phyloP scores from a whole-genome alignment of 2,113 vertebrate species.

The Dasyurus viverrinus region DNA sequence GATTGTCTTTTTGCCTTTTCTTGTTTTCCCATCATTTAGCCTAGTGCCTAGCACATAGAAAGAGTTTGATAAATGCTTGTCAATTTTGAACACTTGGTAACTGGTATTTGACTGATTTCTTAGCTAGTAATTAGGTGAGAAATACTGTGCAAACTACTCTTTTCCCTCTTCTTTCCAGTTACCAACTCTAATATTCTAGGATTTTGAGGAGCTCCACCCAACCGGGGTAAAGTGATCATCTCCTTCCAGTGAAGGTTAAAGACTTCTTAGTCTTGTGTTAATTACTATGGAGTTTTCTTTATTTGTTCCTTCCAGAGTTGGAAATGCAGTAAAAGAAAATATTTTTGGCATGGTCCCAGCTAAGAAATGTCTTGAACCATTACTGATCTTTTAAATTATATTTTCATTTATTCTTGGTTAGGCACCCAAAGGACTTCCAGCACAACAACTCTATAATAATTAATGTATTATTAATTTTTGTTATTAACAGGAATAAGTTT shows the following conservation, averaged over 20 bases:
- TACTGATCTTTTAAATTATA: constrained; percentile 28
- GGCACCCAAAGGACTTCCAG: not conserved
- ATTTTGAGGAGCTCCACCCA: not conserved
- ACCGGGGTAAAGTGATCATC: constrained; percentile 17
- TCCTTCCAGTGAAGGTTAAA: constrained; percentile 46
- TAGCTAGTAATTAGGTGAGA: constrained; percentile 21
- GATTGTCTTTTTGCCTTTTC: not conserved
- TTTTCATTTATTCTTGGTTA: constrained; percentile 55
- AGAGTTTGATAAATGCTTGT: not conserved
- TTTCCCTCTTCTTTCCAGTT: not conserved
- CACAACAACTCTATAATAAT: not conserved
- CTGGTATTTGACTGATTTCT: not conserved
- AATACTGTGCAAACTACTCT: not conserved
- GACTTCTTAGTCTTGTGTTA: constrained; percentile 22
- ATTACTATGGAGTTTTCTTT: constrained; percentile 19
- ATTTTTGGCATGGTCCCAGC: constrained; percentile 32
- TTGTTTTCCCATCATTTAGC: not conserved
- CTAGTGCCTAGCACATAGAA: not conserved
- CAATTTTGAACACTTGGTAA: not conserved
- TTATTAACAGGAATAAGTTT: constrained; percentile 15
- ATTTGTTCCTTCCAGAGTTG: constrained; percentile 35
- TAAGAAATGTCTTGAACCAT: constrained; percentile 47
- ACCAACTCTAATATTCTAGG: not conserved
- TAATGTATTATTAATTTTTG: constrained; percentile 50
- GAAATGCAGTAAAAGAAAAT: constrained; percentile 31